phyloP scores from a whole-genome alignment of 2,797 vertebrate species.

The Fistularia tabacaria region DNA sequence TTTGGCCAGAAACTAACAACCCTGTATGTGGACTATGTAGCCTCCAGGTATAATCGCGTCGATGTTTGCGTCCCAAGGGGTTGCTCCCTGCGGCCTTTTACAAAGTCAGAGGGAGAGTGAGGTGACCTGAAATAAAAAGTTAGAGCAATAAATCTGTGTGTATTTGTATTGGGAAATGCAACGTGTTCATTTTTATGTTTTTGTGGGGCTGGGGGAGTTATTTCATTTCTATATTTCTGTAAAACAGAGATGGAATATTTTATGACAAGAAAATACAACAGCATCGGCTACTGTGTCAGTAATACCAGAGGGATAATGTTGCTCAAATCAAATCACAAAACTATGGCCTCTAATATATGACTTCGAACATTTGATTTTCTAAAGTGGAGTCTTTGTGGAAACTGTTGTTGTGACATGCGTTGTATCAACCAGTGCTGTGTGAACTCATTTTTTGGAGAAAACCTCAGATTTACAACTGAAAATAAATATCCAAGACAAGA shows the following conservation, averaged over 20 bases:
- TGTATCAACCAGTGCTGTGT: background rate
- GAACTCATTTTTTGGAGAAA: background rate
- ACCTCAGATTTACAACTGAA: background rate
- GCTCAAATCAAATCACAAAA: no score
- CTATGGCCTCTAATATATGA: no score
- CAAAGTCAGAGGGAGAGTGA: slow-evolving; percentile 8
- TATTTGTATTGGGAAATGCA: slow-evolving; percentile 15
- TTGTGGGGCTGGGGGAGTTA: no score
- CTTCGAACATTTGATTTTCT: no score
- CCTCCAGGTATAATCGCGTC: slow-evolving; percentile 38
- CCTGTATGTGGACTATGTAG: slow-evolving; percentile 35
- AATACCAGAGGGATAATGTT: no score
- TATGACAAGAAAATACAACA: no score
- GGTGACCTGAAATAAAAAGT: slow-evolving; percentile 24
- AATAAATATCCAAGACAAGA: slow-evolving; percentile 14
- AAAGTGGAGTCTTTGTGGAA: no score
- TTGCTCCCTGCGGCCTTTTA: slow-evolving; percentile 15
- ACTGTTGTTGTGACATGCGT: no score
- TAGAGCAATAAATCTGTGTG: slow-evolving; percentile 20
- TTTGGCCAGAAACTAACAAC: slow-evolving; percentile 39
- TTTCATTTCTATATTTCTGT: no score
- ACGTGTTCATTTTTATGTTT: slow-evolving; percentile 4
- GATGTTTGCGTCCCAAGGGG: slow-evolving; percentile 25
- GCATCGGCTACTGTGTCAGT: no score
- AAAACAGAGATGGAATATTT: no score